Evolutionary conservation across 2,797 vertebrate species (phyloP).

Genomic region (Bryconaethiops microstoma): DNA sequence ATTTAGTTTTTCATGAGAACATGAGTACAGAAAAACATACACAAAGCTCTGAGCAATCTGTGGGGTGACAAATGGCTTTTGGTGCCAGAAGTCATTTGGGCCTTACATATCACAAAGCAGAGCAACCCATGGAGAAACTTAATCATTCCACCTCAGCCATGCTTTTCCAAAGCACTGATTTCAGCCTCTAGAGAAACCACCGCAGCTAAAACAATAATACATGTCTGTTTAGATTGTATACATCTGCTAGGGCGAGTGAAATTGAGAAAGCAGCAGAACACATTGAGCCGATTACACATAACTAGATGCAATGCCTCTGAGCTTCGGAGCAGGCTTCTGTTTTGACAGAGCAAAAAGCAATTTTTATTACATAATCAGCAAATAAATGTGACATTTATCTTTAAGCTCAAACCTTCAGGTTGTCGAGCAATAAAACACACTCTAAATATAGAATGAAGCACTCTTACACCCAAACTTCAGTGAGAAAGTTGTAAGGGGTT

Average conservation of each 20-base stretch:
- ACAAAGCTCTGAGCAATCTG: slow-evolving; percentile 54
- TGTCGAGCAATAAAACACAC: not conserved
- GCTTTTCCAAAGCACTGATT: slow-evolving; percentile 37
- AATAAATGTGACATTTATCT: slow-evolving; percentile 21
- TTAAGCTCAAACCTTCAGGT: not conserved
- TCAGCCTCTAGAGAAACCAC: slow-evolving; percentile 39
- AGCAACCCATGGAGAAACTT: slow-evolving; percentile 74
- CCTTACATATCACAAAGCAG: slow-evolving; percentile 69
- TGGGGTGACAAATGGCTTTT: slow-evolving; percentile 58
- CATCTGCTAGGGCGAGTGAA: slow-evolving; percentile 20
- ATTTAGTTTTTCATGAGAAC: slow-evolving; percentile 55
- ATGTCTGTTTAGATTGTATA: slow-evolving; percentile 45
- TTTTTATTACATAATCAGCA: slow-evolving; percentile 14
- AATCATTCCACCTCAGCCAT: slow-evolving; percentile 69
- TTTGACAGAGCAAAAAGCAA: slow-evolving; percentile 22
- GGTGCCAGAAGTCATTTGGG: slow-evolving; percentile 71
- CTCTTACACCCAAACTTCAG: not conserved
- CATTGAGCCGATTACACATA: slow-evolving; percentile 41
- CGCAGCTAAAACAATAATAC: slow-evolving; percentile 45
- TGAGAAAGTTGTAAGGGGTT: no score
- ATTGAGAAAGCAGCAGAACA: slow-evolving; percentile 39
- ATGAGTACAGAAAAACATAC: slow-evolving; percentile 51
- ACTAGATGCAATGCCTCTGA: slow-evolving; percentile 37
- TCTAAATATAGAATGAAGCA: not conserved
- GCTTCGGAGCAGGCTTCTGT: slow-evolving; percentile 30